phyloP scores from a whole-genome alignment of 2,797 vertebrate species.

The Enteromius trimaculatus region DNA sequence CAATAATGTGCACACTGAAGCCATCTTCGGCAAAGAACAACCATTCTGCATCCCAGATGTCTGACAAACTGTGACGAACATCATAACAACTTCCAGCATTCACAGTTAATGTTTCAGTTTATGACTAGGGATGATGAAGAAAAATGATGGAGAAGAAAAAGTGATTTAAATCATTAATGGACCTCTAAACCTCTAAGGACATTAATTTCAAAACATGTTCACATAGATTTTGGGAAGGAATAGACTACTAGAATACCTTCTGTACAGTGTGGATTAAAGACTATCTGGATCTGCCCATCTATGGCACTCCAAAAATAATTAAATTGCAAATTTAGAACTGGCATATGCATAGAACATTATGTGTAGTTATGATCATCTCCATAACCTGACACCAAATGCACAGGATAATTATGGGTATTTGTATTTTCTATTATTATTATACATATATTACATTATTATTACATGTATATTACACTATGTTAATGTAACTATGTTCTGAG shows the following conservation, averaged over 20 bases:
- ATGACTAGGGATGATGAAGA: not conserved
- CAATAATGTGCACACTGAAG: not conserved
- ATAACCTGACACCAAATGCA: not conserved
- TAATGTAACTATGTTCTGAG: not conserved
- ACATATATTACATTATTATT: not conserved
- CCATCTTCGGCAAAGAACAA: constrained; percentile 4
- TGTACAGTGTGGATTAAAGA: not conserved
- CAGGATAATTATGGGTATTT: not conserved
- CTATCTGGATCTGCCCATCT: too few relatives aligned
- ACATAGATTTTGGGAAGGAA: not conserved
- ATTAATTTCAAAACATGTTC: not conserved
- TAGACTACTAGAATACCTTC: not conserved
- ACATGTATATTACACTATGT: too few relatives aligned
- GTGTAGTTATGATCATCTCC: not conserved
- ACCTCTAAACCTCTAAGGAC: not conserved
- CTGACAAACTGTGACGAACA: not conserved
- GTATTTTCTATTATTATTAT: not conserved
- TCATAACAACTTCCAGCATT: not conserved
- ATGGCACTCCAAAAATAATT: too few relatives aligned
- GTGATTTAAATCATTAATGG: not conserved
- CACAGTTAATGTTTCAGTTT: not conserved
- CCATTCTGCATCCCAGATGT: not conserved
- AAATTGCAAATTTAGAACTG: too few relatives aligned
- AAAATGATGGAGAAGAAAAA: not conserved
- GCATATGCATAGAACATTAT: not conserved